A percentile compares a stretch with the other conserved stretches of the same genome.
These are phyloP conservation scores for Melanotaenia trifasciata DNA, from an alignment of 2,797 vertebrate species.

Conservation along the genomic window DNA sequence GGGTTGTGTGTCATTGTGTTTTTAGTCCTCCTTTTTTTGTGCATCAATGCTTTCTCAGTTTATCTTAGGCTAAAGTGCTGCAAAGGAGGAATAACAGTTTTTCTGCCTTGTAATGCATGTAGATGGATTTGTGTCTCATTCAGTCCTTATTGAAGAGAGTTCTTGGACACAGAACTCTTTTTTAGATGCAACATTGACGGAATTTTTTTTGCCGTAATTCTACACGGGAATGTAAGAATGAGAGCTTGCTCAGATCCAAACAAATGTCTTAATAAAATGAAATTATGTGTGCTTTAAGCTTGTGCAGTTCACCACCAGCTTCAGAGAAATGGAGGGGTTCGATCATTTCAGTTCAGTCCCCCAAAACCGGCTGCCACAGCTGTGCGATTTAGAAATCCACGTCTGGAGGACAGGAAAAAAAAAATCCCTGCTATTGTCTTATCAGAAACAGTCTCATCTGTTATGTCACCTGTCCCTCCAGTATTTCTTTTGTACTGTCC, in stretches of 20 bases:
- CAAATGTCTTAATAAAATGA: slow-evolving; percentile 30
- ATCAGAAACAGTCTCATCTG: slow-evolving; percentile 33
- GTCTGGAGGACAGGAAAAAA: slow-evolving; percentile 63
- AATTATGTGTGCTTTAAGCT: slow-evolving; percentile 31
- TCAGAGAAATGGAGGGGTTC: slow-evolving; percentile 29
- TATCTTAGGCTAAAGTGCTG: slow-evolving; percentile 78
- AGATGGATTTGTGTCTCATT: slow-evolving; percentile 10
- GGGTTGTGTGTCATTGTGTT: slow-evolving; percentile 25
- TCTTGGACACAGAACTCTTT: slow-evolving; percentile 36
- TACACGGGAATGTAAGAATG: slow-evolving; percentile 31
- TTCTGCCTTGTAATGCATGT: slow-evolving; percentile 27
- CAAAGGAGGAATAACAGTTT: slow-evolving; percentile 57
- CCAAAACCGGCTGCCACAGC: slow-evolving; percentile 18
- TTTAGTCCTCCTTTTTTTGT: slow-evolving; percentile 51
- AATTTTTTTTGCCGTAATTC: slow-evolving; percentile 16
- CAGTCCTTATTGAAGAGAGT: slow-evolving; percentile 19
- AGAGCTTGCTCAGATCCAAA: slow-evolving; percentile 27
- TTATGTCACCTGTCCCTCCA: slow-evolving; percentile 24
- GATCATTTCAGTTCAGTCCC: slow-evolving; percentile 22
- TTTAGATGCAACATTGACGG: slow-evolving; percentile 25
- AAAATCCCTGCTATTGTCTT: slow-evolving; percentile 52
- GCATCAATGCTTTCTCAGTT: slow-evolving; percentile 62
- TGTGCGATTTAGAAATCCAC: slow-evolving; percentile 38
- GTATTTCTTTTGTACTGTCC: neutral
- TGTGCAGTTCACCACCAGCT: slow-evolving; percentile 22